phyloP scores from a whole-genome alignment of 2,797 vertebrate species.

The Chaetodon trifasciatus region DNA sequence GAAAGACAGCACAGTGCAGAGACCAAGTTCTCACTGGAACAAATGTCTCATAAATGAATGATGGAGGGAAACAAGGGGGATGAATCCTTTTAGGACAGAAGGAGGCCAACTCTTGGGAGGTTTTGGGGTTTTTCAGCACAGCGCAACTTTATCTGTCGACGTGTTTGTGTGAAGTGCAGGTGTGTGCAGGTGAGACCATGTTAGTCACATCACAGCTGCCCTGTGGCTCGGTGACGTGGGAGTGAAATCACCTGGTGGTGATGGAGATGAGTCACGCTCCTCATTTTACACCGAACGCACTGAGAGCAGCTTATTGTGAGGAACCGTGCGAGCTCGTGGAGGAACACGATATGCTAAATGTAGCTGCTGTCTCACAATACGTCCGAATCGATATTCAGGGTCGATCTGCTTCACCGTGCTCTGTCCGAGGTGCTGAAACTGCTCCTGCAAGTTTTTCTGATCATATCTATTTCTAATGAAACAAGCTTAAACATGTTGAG shows the following conservation, averaged over 20 bases:
- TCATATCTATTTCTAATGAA: background rate
- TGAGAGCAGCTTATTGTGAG: slow-evolving; percentile 16
- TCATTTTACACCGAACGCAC: slow-evolving; percentile 17
- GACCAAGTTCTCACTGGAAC: slow-evolving; percentile 13
- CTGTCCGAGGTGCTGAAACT: slow-evolving; percentile 10
- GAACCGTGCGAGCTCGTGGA: background rate
- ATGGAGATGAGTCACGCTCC: slow-evolving; percentile 48
- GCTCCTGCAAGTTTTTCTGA: background rate
- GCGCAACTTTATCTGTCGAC: slow-evolving; percentile 1
- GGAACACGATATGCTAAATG: background rate
- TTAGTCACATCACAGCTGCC: slow-evolving; percentile 20
- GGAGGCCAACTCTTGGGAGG: slow-evolving; percentile 13
- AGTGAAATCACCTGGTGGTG: slow-evolving; percentile 33
- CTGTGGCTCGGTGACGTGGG: slow-evolving; percentile 12
- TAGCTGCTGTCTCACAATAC: background rate
- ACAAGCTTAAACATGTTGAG: too few relatives aligned
- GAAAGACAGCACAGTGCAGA: background rate
- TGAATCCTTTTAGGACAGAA: slow-evolving; percentile 38
- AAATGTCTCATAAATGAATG: slow-evolving; percentile 51
- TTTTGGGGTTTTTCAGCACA: slow-evolving; percentile 15
- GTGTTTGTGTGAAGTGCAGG: slow-evolving; percentile 6
- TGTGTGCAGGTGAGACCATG: slow-evolving; percentile 30
- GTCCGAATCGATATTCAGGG: background rate
- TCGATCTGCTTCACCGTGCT: background rate
- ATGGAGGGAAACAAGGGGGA: slow-evolving; percentile 3